A percentile compares a stretch with the other conserved stretches of the same genome.
Conservation (phyloP, 2,888 invertebrate genomes). For the Apodemia zela region DNA sequence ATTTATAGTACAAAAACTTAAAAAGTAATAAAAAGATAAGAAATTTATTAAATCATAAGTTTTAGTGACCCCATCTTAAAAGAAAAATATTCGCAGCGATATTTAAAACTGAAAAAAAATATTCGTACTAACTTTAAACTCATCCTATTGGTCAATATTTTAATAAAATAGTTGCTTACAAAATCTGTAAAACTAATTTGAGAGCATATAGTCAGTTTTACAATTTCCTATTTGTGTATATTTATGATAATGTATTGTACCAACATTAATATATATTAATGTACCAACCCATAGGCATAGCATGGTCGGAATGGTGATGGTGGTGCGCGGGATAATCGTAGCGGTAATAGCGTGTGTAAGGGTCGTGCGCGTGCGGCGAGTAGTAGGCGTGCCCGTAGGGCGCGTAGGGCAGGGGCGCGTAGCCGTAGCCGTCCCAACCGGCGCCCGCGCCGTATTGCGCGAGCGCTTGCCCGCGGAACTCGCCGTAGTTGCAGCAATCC, state of each 20-base stretch:
- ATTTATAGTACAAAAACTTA: no score
- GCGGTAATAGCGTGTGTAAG: conserved; percentile 70
- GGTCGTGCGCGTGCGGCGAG: conserved; percentile 55
- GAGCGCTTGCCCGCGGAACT: conserved; percentile 61
- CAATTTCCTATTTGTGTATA: neutral
- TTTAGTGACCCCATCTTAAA: no score
- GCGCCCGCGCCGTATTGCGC: conserved; percentile 53
- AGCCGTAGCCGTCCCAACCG: conserved; percentile 58
- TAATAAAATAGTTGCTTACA: no score
- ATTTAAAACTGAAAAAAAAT: no score
- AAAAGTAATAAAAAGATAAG: no score
- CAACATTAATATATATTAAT: conserved; percentile 30
- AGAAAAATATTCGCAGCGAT: no score
- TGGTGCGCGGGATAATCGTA: conserved; percentile 68
- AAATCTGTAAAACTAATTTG: no score
- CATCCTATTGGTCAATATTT: no score
- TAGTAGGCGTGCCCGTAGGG: conserved; percentile 48
- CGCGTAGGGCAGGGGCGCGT: conserved; percentile 49
- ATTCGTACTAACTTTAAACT: no score
- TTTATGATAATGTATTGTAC: neutral
- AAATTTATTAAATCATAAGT: no score
- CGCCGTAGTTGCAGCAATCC: conserved; percentile 78
- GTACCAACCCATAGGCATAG: conserved; percentile 66
- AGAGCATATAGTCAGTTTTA: no score
- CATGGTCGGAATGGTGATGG: conserved; percentile 65